Conservation (phyloP, 1,140 invertebrate species). For the Drosophila rhopaloa region DNA sequence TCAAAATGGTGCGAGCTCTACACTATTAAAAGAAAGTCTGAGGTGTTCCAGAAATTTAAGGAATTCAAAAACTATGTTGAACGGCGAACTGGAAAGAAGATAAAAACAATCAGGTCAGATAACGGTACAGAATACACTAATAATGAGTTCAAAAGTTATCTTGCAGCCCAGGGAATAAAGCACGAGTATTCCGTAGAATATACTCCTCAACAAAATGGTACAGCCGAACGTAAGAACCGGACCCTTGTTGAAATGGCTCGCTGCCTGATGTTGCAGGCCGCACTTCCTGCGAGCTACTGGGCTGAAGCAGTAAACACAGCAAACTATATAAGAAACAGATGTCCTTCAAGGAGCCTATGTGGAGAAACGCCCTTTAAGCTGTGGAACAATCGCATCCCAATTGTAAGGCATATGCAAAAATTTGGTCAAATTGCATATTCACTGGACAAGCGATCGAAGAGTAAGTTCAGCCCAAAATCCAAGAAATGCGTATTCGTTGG, state of each 20-base stretch:
- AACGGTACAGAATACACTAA: conserved; percentile 7
- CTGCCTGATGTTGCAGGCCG: conserved; percentile 26
- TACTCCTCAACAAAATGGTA: conserved; percentile 18
- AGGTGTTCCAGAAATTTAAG: conserved; percentile 9
- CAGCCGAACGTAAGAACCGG: conserved; percentile 14
- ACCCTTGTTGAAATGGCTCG: conserved; percentile 42
- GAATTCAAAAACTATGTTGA: conserved; percentile 8
- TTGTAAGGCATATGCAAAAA: conserved; percentile 10
- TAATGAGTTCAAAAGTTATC: conserved; percentile 9
- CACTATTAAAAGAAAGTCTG: conserved; percentile 2
- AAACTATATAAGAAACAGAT: conserved; percentile 62
- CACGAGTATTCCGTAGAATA: conserved; percentile 7
- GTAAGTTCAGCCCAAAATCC: conserved; percentile 66
- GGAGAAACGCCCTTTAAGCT: conserved; percentile 1
- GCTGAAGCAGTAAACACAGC: conserved; percentile 21
- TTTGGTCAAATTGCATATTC: conserved; percentile 2
- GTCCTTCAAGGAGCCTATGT: conserved; percentile 56
- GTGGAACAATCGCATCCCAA: conserved; percentile 1
- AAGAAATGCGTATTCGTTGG: conserved; percentile 84
- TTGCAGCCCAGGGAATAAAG: conserved; percentile 3
- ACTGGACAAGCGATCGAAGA: conserved; percentile 11
- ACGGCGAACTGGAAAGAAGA: conserved; percentile 11
- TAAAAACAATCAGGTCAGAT: conserved; percentile 11
- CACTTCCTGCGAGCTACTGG: conserved; percentile 44
- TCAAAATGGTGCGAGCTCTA: conserved; percentile 8